Conservation (phyloP, 1,140 invertebrate species). For the Muscidifurax raptorellus region DNA sequence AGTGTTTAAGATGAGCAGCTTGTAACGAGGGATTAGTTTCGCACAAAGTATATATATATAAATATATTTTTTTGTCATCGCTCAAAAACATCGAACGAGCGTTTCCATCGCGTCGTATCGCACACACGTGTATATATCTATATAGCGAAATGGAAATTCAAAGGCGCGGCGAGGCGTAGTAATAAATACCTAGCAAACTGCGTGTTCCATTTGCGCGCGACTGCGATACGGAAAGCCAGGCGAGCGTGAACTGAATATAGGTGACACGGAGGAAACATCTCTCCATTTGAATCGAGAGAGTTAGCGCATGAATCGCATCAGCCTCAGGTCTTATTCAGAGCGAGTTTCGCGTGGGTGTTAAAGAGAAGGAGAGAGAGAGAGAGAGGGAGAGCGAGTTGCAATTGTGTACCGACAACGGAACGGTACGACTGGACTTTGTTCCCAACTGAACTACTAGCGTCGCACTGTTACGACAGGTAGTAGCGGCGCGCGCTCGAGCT, state of each 20-base stretch:
- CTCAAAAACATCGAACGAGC: background rate
- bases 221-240: conserved; percentile 34
- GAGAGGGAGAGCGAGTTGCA: conserved; percentile 14
- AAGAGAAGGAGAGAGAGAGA: background rate
- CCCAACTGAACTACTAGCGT: conserved; percentile 14
- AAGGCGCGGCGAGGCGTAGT: conserved; percentile 20
- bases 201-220: conserved; percentile 35
- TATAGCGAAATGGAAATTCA: conserved; percentile 41
- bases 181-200: conserved; percentile 49
- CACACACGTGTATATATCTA: no score
- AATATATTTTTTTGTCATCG: background rate
- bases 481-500: background rate
- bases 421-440: conserved; percentile 43
- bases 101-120: background rate
- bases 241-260: conserved; percentile 43
- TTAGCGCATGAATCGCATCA: conserved; percentile 34
- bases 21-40: conserved; percentile 23
- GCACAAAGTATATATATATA: background rate
- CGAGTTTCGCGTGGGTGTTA: conserved; percentile 33
- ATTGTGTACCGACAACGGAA: conserved; percentile 36
- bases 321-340: conserved; percentile 31
- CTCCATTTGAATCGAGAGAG: conserved; percentile 45
- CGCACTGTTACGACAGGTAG: conserved; percentile 1
- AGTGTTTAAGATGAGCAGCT: conserved; percentile 29
- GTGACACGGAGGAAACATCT: conserved; percentile 47